Evolutionary conservation across 2,888 invertebrate genomes (phyloP).

Genomic region (Hetaerina titia): DNA sequence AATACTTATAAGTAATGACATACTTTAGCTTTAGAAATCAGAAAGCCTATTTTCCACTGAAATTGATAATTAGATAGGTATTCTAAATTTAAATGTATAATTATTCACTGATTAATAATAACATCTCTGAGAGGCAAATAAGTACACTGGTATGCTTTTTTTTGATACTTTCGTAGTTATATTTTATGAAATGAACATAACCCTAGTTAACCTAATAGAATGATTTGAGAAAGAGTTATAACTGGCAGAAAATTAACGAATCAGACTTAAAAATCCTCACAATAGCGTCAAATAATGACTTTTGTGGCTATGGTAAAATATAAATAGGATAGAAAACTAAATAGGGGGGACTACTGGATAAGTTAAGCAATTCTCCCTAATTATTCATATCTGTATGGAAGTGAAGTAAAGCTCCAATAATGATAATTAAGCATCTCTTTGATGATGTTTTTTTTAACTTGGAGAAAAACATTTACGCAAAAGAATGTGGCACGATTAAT

Average conservation of each 20-base stretch:
- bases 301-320: neutral
- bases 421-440: neutral
- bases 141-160: no score
- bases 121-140: no score
- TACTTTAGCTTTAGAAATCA: no score
- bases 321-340: neutral
- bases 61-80: neutral
- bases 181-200: neutral
- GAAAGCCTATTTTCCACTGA: neutral
- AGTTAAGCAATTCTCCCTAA: neutral
- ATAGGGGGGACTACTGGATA: neutral
- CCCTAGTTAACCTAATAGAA: neutral
- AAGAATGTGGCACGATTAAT: no score
- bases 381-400: neutral
- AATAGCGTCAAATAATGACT: neutral
- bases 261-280: neutral
- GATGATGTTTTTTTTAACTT: no score
- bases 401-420: neutral
- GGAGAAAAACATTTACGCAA: no score
- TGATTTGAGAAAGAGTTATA: neutral
- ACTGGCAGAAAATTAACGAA: neutral
- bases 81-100: no score
- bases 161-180: no score
- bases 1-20: no score
- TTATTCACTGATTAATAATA: no score